Percentiles rank a stretch among this genome's conserved stretches.
Evolutionary conservation across 2,113 vertebrate species (phyloP).

Genomic region (Scalopus aquaticus): DNA sequence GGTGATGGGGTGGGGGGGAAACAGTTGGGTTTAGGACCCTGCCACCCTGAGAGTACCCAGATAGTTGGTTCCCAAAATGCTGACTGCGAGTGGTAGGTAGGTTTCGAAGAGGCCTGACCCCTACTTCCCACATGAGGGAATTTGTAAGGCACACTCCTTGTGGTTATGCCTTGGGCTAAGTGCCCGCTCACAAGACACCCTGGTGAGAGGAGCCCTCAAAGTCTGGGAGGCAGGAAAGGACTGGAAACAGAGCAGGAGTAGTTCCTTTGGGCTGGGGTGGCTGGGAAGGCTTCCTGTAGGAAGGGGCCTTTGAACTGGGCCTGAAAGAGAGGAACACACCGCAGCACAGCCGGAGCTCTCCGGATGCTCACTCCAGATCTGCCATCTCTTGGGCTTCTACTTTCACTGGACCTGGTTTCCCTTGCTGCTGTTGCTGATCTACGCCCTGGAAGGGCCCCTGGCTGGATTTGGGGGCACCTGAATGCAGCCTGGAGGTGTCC

Average conservation of each 20-base stretch:
- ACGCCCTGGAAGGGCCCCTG: not conserved
- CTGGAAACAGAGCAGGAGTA: not conserved
- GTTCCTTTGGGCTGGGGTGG: not conserved
- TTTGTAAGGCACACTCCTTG: not conserved
- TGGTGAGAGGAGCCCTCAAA: not conserved
- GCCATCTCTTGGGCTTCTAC: not conserved
- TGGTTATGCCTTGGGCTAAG: not conserved
- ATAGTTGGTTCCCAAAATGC: too few species aligned
- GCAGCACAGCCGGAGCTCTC: not conserved
- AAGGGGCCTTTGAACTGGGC: not conserved
- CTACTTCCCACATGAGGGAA: not conserved
- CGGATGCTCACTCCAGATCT: not conserved
- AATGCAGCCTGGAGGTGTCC: not conserved
- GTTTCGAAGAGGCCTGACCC: not conserved
- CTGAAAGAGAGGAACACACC: not conserved
- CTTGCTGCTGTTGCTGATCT: not conserved
- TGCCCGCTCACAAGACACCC: not conserved
- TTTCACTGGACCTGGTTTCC: not conserved
- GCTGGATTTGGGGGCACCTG: not conserved
- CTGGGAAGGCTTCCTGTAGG: not conserved
- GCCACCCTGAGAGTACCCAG: too few species aligned
- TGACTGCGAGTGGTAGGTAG: not conserved
- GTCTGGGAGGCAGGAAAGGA: not conserved
- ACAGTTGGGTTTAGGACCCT: not conserved
- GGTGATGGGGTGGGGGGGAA: not conserved